Evolutionary conservation across 2,888 invertebrate species (phyloP).

Genomic region (Melieria picta): DNA sequence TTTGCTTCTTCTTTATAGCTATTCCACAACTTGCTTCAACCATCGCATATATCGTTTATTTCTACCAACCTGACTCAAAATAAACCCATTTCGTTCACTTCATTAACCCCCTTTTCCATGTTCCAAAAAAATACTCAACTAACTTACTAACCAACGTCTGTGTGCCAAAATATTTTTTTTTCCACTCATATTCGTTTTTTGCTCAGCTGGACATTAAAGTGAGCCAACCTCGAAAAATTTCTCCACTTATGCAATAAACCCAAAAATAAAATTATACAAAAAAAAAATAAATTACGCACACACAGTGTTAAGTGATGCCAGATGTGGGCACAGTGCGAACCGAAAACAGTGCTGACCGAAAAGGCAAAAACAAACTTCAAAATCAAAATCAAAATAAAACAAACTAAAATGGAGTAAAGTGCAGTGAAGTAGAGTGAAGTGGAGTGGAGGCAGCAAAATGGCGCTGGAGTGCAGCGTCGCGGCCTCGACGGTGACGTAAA

Average conservation of each 20-base stretch:
- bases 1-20: too few relatives aligned
- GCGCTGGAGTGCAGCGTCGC: conserved; percentile 15
- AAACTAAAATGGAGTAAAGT: conserved; percentile 32
- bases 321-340: background rate
- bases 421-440: background rate
- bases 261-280: conserved; percentile 46
- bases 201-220: too few relatives aligned
- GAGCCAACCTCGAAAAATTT: conserved; percentile 42
- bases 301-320: background rate
- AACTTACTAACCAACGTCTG: too few relatives aligned
- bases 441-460: conserved; percentile 4
- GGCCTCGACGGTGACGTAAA: too few relatives aligned
- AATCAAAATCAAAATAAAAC: conserved; percentile 40
- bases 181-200: too few relatives aligned
- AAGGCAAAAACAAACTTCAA: conserved; percentile 2
- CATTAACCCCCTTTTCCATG: too few relatives aligned
- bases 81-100: too few relatives aligned
- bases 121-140: too few relatives aligned
- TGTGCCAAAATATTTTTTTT: too few relatives aligned
- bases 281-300: conserved; percentile 35
- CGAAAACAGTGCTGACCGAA: conserved; percentile 42
- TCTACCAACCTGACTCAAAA: too few relatives aligned
- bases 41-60: too few relatives aligned
- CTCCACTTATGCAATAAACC: conserved; percentile 56
- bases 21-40: too few relatives aligned